phyloP scores from a whole-genome alignment of 2,113 vertebrate species.

The Bos indicus region DNA sequence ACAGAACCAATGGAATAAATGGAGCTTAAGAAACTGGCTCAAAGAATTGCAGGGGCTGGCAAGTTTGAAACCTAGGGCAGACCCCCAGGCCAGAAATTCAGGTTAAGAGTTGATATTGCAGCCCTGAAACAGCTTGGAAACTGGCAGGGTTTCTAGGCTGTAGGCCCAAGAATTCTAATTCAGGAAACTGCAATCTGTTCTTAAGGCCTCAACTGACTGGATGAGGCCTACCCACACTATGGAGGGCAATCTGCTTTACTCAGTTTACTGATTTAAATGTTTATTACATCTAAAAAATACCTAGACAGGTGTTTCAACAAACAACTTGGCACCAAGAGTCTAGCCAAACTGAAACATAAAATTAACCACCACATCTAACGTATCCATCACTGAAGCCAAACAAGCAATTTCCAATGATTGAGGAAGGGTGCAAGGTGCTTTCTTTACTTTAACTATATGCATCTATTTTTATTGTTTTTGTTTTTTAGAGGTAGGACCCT shows the following conservation, averaged over 20 bases:
- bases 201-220: background rate
- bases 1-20: background rate
- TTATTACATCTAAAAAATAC: background rate
- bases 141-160: background rate
- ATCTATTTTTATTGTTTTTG: background rate
- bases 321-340: background rate
- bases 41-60: background rate
- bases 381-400: background rate
- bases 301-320: background rate
- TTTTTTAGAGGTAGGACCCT: background rate
- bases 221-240: background rate
- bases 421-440: background rate
- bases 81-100: background rate
- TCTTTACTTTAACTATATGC: background rate
- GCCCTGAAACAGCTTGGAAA: background rate
- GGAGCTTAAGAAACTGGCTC: background rate
- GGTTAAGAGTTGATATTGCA: background rate
- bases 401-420: background rate
- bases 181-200: background rate
- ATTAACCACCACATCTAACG: background rate
- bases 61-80: background rate
- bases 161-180: background rate
- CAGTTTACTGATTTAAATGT: background rate
- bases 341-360: background rate
- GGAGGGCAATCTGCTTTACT: background rate